A percentile compares a stretch with the other conserved stretches of the same genome.
phyloP scores from a whole-genome alignment of 2,113 vertebrate genomes.

The Cygnus atratus region DNA sequence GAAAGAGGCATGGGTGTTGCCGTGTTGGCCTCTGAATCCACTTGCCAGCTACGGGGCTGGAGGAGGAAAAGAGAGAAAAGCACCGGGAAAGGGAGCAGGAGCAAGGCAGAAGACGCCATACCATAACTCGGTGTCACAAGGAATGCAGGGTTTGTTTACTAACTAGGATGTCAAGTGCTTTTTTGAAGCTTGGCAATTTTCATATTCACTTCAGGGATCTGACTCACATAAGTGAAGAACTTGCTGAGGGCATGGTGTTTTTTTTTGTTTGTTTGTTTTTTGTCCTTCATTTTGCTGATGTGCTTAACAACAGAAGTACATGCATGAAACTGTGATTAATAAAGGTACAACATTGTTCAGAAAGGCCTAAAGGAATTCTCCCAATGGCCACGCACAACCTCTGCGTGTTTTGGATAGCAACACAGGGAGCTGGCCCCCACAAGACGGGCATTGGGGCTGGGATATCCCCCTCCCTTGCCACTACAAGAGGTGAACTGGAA shows the following conservation, averaged over 20 bases:
- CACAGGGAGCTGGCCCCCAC: accelerated
- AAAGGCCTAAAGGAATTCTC: neutral
- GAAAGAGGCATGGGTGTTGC: slow-evolving; percentile 18
- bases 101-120: neutral
- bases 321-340: neutral
- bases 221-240: neutral
- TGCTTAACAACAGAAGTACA: neutral
- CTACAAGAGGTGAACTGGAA: neutral
- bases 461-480: neutral
- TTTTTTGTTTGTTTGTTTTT: neutral
- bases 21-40: slow-evolving; percentile 15
- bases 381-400: neutral
- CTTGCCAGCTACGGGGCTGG: neutral
- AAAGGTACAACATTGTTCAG: neutral
- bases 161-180: slow-evolving; percentile 43
- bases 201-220: neutral
- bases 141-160: slow-evolving; percentile 53
- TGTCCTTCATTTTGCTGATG: neutral
- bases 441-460: neutral
- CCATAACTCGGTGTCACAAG: neutral
- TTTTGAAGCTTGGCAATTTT: neutral
- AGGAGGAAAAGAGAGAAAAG: neutral
- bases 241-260: neutral
- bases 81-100: neutral
- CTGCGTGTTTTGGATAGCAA: neutral